Evolutionary conservation across 2,888 invertebrate genomes (phyloP).

Genomic region (Xylophagus ater): DNA sequence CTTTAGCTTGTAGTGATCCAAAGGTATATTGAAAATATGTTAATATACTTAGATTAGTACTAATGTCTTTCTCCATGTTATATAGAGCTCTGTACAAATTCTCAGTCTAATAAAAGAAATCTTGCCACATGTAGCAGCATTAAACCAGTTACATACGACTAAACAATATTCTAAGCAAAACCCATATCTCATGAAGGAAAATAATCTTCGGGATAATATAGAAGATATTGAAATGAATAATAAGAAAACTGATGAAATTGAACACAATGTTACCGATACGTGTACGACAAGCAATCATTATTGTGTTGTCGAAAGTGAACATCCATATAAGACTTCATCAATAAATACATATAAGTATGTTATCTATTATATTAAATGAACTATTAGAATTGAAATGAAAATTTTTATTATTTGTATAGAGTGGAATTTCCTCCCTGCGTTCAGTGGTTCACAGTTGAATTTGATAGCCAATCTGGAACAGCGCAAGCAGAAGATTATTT

Average conservation of each 20-base stretch:
- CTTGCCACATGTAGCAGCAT: constrained; percentile 74
- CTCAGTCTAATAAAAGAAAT: constrained; percentile 77
- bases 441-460: constrained; percentile 87
- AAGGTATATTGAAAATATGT: constrained; percentile 51
- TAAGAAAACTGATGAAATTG: constrained; percentile 25
- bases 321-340: constrained; percentile 86
- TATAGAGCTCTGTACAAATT: constrained; percentile 77
- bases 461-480: constrained; percentile 84
- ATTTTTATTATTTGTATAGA: no score
- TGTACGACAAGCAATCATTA: constrained; percentile 76
- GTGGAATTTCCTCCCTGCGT: constrained; percentile 81
- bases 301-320: constrained; percentile 89
- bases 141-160: constrained; percentile 53
- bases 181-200: constrained; percentile 10
- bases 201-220: constrained; percentile 19
- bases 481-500: constrained; percentile 86
- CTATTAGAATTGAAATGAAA: no score
- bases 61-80: constrained; percentile 17
- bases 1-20: constrained; percentile 64
- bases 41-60: no score
- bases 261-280: constrained; percentile 25
- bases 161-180: constrained; percentile 32
- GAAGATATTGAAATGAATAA: constrained; percentile 21
- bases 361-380: no score
- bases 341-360: constrained; percentile 68